Evolutionary conservation across 2,888 invertebrate species (phyloP), one percentile per base, ranked within the genome.

Genomic region (Drosophila infuscata): DNA sequence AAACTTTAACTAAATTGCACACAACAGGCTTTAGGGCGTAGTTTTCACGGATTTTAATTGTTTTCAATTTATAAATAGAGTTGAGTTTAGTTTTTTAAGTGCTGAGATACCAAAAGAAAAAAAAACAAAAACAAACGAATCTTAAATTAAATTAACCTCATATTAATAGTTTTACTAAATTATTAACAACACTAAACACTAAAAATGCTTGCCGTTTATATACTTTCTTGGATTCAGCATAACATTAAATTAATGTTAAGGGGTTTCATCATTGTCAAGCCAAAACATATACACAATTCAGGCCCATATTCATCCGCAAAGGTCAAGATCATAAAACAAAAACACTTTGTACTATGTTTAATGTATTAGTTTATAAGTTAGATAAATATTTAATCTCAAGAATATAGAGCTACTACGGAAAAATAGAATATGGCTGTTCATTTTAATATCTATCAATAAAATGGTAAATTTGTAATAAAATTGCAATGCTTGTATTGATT

Each of bases 101-200:
- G 85, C 89, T 85, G 88, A 88, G 83, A 89, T 85, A 89, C 85
- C 85, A 85, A 85, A 69, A 30, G 2, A 25, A 25, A 25, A 49
- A 75, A 66, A 69, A 30, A 25, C 2, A 25, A 25, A 49, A 75
- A 66, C 43, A 30, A 70, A 64, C 46, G 48, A 53, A 63, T 52
- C 53, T 46, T 49, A 63, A 56, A 43, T 54, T 68, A 67, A 67
- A 59, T 57, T 53, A 51, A 64, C 32, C 32, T 59, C 68, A 68
- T 53, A 25, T 38, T 30, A 48, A 57, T 30, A 63, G 36, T 29
- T 46, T 43, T 41, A 49, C 60, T 70, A 56, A 62, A 49, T 59
- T 65, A 63, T 56, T 61, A 41, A 69, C 63, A 74, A 62, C 32
- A 57, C 61, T 43, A 63, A 62, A 65, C 57, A 60, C 51, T 43